Conservation (phyloP, 2,888 invertebrate species). For the Melanophora roralis region DNA sequence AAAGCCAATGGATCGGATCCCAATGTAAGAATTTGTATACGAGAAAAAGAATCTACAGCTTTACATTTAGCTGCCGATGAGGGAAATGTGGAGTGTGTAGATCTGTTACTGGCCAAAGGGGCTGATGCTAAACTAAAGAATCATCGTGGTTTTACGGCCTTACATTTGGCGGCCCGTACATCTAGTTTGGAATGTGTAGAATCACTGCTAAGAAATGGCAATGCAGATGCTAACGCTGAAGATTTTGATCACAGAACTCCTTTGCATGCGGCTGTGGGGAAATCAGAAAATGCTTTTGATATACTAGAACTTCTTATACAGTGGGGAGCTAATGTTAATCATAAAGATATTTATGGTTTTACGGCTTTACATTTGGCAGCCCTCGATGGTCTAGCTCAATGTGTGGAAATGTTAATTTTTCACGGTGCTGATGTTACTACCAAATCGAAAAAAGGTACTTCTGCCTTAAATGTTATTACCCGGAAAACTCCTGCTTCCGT, state of each 20-base stretch:
- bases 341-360: constrained; percentile 90
- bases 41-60: constrained; percentile 87
- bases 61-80: constrained; percentile 93
- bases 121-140: constrained; percentile 87
- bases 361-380: constrained; percentile 91
- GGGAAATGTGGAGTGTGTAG: constrained; percentile 89
- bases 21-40: constrained; percentile 83
- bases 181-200: constrained; percentile 90
- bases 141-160: constrained; percentile 88
- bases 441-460: constrained; percentile 90
- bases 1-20: constrained; percentile 85
- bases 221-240: constrained; percentile 87
- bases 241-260: constrained; percentile 90
- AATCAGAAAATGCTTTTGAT: constrained; percentile 87
- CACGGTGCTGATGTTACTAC: constrained; percentile 94
- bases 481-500: constrained; percentile 91
- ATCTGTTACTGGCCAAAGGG: constrained; percentile 84
- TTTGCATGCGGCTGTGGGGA: constrained; percentile 90
- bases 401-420: constrained; percentile 89
- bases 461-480: constrained; percentile 89
- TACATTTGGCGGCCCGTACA: constrained; percentile 89
- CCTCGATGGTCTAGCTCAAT: constrained; percentile 88
- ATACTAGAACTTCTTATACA: constrained; percentile 87
- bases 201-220: constrained; percentile 84
- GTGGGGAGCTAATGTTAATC: constrained; percentile 89